Evolutionary conservation across 1,140 invertebrate species (phyloP), one percentile per base, ranked within the genome.

Genomic region (Drosophila pseudoananassae): DNA sequence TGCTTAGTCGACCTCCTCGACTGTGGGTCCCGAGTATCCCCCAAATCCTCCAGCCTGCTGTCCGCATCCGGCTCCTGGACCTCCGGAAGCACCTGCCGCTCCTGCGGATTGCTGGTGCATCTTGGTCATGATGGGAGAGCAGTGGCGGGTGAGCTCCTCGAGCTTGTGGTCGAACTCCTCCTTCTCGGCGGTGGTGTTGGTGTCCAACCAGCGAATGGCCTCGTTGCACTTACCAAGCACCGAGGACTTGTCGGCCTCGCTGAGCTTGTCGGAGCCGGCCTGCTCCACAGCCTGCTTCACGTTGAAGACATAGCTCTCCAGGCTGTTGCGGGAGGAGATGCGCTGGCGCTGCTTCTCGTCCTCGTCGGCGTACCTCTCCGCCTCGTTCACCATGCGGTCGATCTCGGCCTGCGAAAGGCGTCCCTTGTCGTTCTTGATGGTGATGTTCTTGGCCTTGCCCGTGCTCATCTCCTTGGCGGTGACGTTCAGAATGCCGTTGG

Each of bases 391-490:
- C 85, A 90, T 90, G 59, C 85, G 79, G 58, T 97, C 96, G 79
- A 97, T 97, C 70, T 97, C 96, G 23, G 96, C 95, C 82, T 97
- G 96, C 8, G 93, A 94, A 4, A 97, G 92, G 56, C 97, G 93
- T 36, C 96, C 96, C 85, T 97, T 97, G 90, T 97, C 96, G 85
- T 97, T 97, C 29, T 95, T 96, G 66, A 97, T 97, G 12, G 95
- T 96, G 75, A 97, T 97, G 84, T 97, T 96, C 93, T 94, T 57
- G 92, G 93, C 45, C 94, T 92, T 93, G 4, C 93, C 93, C 0
- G 93, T 93, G 53, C 92, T 92, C 61, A 91, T 93, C 76, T 94
- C 94, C 60, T 92, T 93, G 17, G 94, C 94, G 0, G 94, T 93
- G 6, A 96, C 96, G 77, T 94, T 94, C 46, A 94, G 66, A 55